These are phyloP conservation scores for Agrotis ipsilon DNA, from an alignment of 2,888 invertebrate species.

Conservation along the genomic window DNA sequence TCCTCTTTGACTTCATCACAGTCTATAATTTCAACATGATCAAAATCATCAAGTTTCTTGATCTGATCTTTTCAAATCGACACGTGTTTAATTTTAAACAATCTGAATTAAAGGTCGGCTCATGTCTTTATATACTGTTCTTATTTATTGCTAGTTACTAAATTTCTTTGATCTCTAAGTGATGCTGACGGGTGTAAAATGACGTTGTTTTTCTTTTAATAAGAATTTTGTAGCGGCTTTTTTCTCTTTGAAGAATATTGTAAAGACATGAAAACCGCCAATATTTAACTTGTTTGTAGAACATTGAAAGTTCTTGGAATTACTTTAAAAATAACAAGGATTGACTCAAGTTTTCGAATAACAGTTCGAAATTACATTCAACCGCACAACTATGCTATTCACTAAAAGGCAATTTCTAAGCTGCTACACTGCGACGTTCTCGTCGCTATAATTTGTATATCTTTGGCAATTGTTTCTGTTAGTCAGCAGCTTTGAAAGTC, in stretches of 20 bases:
- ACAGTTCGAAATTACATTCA: too few relatives aligned
- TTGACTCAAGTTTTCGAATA: not conserved
- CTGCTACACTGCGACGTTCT: too few relatives aligned
- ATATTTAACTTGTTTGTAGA: slow-evolving; percentile 24
- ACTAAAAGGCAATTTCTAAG: too few relatives aligned
- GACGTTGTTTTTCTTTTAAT: slow-evolving; percentile 38
- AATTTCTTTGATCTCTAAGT: slow-evolving; percentile 64
- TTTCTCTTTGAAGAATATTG: slow-evolving; percentile 45
- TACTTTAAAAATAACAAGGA: slow-evolving; percentile 1
- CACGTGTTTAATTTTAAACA: slow-evolving; percentile 60
- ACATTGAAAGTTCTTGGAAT: slow-evolving; percentile 14
- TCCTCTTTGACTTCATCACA: slow-evolving; percentile 4
- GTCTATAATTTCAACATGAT: slow-evolving; percentile 34
- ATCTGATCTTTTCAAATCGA: slow-evolving; percentile 52
- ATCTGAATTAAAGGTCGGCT: slow-evolving; percentile 60
- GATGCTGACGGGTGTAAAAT: slow-evolving; percentile 37
- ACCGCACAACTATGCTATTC: too few relatives aligned
- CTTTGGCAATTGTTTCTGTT: too few relatives aligned
- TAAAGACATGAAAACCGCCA: slow-evolving; percentile 2
- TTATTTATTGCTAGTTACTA: slow-evolving; percentile 62
- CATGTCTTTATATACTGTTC: slow-evolving; percentile 60
- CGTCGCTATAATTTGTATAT: too few relatives aligned
- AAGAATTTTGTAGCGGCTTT: slow-evolving; percentile 7
- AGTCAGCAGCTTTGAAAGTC: too few relatives aligned
- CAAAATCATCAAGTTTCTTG: slow-evolving; percentile 56